Percentiles rank a stretch among this genome's conserved stretches.
Conservation (phyloP, 30 jellyfish, hydroid and myxozoan species). For the Chironex yamaguchii region DNA sequence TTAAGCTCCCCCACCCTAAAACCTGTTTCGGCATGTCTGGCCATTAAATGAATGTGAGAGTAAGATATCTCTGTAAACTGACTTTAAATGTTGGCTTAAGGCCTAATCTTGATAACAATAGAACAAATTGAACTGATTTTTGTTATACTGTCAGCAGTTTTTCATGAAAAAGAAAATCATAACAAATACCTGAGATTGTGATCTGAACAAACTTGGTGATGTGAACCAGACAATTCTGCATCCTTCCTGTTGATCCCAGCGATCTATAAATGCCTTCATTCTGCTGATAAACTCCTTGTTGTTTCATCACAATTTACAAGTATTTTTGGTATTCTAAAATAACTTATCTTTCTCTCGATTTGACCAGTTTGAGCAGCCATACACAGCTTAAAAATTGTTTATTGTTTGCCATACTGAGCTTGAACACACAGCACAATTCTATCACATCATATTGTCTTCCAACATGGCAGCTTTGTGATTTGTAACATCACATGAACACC, state of each 20-base stretch:
- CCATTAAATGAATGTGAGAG: not conserved
- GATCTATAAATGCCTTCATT: constrained; percentile 8
- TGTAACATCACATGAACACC: too few relatives aligned
- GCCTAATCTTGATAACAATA: constrained; percentile 8
- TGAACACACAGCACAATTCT: not conserved
- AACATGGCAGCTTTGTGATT: too few relatives aligned
- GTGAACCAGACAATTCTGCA: constrained; percentile 14
- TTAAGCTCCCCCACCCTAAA: not conserved
- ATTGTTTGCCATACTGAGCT: not conserved
- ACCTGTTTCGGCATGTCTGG: constrained; percentile 2
- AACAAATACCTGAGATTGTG: constrained; percentile 18
- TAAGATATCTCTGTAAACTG: constrained; percentile 5
- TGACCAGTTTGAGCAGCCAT: constrained; percentile 35
- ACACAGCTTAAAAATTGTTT: constrained; percentile 2
- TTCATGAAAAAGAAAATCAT: not conserved
- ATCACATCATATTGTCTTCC: too few relatives aligned
- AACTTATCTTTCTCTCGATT: constrained; percentile 5
- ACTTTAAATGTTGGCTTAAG: not conserved
- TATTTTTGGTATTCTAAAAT: not conserved
- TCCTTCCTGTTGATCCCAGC: constrained; percentile 27
- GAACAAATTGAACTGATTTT: not conserved
- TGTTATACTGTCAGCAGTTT: not conserved
- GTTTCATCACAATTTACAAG: constrained; percentile 8
- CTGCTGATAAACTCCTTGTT: constrained; percentile 15
- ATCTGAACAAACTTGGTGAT: constrained; percentile 10